These are phyloP conservation scores for Pluvialis apricaria DNA, from an alignment of 2,113 vertebrate species.

Conservation along the genomic window DNA sequence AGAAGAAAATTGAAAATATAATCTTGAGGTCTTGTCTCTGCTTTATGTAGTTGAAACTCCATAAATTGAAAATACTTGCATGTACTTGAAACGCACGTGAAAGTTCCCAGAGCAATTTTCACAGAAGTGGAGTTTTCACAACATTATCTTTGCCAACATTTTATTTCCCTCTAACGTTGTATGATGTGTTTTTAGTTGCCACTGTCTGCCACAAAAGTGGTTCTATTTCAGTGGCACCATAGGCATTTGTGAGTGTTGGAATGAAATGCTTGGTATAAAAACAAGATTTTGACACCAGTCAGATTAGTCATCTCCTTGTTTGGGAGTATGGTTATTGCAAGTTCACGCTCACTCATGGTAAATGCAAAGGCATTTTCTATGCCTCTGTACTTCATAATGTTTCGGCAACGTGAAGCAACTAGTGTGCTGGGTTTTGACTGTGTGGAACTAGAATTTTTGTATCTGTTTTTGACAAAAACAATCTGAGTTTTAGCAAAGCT, in stretches of 20 bases:
- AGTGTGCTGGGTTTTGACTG: neutral
- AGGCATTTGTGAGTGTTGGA: slow-evolving; percentile 53
- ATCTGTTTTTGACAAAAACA: neutral
- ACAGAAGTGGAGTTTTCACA: neutral
- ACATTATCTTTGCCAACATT: neutral
- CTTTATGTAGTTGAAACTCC: slow-evolving; percentile 21
- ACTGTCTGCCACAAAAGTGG: slow-evolving; percentile 19
- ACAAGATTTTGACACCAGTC: neutral
- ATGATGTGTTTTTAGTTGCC: slow-evolving; percentile 23
- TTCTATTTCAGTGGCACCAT: slow-evolving; percentile 27
- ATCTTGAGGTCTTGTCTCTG: neutral
- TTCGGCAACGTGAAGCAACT: neutral
- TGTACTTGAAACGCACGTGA: slow-evolving; percentile 1
- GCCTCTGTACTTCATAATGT: neutral
- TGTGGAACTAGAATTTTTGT: neutral
- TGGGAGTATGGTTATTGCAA: neutral
- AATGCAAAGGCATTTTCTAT: neutral
- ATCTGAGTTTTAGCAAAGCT: neutral
- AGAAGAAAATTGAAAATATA: neutral
- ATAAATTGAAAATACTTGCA: slow-evolving; percentile 18
- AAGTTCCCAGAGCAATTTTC: slow-evolving; percentile 23
- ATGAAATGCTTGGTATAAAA: neutral
- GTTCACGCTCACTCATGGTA: neutral
- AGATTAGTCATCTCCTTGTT: neutral
- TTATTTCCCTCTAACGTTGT: neutral